Evolutionary conservation across 2,797 vertebrate species (phyloP).

Genomic region (Acanthis flammea): DNA sequence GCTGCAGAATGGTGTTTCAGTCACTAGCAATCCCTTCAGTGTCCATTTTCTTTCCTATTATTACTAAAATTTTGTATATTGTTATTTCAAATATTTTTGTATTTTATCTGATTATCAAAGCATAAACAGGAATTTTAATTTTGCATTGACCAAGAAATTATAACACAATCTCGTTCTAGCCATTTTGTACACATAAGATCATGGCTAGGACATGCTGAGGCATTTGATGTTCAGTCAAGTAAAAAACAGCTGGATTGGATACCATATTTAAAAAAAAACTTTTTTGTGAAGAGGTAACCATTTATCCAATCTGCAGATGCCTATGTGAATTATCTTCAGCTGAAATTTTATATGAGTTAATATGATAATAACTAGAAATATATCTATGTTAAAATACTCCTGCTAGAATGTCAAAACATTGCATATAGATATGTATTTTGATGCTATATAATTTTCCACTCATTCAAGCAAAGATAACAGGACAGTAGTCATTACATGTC

Average conservation of each 20-base stretch:
- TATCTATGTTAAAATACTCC: not conserved
- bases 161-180: not conserved
- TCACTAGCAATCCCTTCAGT: not conserved
- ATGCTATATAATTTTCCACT: not conserved
- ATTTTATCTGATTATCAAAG: not conserved
- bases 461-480: not conserved
- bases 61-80: not conserved
- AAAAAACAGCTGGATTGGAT: accelerated
- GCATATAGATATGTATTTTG: not conserved
- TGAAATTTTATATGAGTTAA: not conserved
- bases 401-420: not conserved
- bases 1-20: not conserved
- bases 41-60: not conserved
- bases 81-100: not conserved
- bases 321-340: not conserved
- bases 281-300: not conserved
- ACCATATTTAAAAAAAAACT: not conserved
- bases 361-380: not conserved
- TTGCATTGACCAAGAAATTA: not conserved
- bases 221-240: not conserved
- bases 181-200: not conserved
- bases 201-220: not conserved
- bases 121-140: not conserved
- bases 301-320: not conserved
- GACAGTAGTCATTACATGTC: not conserved